Conservation (phyloP, 2,888 invertebrate species). For the Athalia rosae region DNA sequence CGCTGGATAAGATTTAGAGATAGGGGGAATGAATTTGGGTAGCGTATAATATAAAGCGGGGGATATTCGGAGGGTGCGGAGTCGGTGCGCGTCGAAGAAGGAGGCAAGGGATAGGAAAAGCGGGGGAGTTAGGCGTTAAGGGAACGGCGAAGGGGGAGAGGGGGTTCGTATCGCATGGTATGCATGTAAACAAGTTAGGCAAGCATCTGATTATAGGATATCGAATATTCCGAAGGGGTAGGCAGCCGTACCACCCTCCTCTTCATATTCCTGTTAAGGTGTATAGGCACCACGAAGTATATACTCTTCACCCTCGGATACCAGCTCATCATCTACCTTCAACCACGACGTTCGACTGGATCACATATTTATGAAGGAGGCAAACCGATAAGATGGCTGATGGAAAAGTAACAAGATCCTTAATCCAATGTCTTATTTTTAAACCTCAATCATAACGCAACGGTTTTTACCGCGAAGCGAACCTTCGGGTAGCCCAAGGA, state of each 20-base stretch:
- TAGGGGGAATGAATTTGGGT: constrained; percentile 46
- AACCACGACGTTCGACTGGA: constrained; percentile 41
- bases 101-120: constrained; percentile 11
- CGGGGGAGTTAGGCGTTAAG: neutral
- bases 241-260: constrained; percentile 25
- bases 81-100: constrained; percentile 22
- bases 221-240: constrained; percentile 46
- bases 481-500: neutral
- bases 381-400: constrained; percentile 41
- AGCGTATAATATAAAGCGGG: constrained; percentile 30
- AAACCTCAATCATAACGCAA: constrained; percentile 25
- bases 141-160: constrained; percentile 5
- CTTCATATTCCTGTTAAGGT: constrained; percentile 44
- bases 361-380: constrained; percentile 39
- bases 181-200: constrained; percentile 46
- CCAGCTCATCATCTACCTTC: constrained; percentile 37
- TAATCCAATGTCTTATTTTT: constrained; percentile 38
- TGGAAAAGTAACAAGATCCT: constrained; percentile 43
- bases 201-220: constrained; percentile 47
- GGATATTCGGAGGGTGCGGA: constrained; percentile 29
- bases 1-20: constrained; percentile 46
- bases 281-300: constrained; percentile 27
- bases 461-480: too few relatives aligned
- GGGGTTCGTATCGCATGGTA: constrained; percentile 42
- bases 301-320: constrained; percentile 20